Evolutionary conservation across 23 tunicate genomes (phyloP).

Genomic region (Halocynthia aurantium): DNA sequence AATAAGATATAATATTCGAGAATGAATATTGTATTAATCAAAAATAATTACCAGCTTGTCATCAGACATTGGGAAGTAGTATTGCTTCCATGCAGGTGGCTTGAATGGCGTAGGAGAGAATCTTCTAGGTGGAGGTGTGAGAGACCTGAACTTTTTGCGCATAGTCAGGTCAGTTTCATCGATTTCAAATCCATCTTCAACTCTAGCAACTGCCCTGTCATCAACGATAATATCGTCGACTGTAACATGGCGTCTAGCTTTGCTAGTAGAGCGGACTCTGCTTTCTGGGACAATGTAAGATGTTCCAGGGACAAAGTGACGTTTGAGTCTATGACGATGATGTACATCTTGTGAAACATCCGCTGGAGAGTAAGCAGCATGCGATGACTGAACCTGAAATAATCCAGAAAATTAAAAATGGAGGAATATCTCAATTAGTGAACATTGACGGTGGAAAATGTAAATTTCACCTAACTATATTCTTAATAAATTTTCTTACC

Average conservation of each 20-base stretch:
- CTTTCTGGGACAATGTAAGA: constrained; percentile 79
- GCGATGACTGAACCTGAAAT: constrained; percentile 34
- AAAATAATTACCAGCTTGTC: constrained; percentile 46
- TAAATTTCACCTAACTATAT: neutral
- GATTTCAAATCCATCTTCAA: constrained; percentile 15
- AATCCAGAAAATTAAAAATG: neutral
- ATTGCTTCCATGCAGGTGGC: constrained; percentile 68
- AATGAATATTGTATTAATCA: no score
- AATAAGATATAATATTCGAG: no score
- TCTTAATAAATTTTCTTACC: no score
- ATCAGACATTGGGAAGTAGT: constrained; percentile 72
- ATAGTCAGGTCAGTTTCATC: constrained; percentile 21
- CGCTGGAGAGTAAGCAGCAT: constrained; percentile 65
- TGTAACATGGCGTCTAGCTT: neutral
- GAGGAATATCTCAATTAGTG: neutral
- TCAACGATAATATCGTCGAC: constrained; percentile 56
- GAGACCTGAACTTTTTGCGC: constrained; percentile 40
- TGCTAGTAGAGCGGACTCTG: constrained; percentile 38
- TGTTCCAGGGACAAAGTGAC: constrained; percentile 72
- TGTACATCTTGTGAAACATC: constrained; percentile 40
- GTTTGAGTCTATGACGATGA: constrained; percentile 45
- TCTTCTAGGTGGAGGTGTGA: constrained; percentile 52
- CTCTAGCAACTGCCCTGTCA: constrained; percentile 22
- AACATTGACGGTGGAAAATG: neutral
- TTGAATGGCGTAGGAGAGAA: constrained; percentile 44